Conservation (phyloP, 2,797 vertebrate genomes). For the Sus cebifrons region DNA sequence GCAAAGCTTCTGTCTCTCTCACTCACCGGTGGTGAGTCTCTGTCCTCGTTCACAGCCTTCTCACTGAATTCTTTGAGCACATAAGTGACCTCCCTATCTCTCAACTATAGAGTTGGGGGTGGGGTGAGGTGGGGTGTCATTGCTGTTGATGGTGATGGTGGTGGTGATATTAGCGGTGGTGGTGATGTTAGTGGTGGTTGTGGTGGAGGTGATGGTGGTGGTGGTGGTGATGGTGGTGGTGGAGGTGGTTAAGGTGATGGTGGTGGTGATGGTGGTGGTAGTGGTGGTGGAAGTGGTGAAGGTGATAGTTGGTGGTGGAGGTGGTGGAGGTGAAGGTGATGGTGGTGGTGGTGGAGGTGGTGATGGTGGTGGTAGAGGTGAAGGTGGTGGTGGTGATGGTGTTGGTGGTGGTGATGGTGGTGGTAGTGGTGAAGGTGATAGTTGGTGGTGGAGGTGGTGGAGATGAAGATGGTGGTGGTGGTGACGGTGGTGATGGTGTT, state of each 20-base stretch:
- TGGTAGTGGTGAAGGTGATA: neutral
- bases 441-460: neutral
- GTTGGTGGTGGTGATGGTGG: accelerated
- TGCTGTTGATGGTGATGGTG: neutral
- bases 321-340: neutral
- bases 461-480: accelerated
- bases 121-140: accelerated
- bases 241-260: no score
- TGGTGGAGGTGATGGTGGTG: neutral
- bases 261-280: no score
- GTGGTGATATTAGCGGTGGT: no score
- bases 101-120: neutral
- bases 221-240: neutral
- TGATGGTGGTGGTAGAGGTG: neutral
- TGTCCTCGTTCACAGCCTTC: neutral
- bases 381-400: no score
- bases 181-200: no score
- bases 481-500: neutral
- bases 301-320: neutral
- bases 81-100: neutral
- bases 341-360: no score
- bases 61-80: neutral
- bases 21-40: neutral
- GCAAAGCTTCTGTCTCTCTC: neutral
- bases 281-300: no score